Evolutionary conservation across 2,888 invertebrate genomes (phyloP).

Genomic region (Arge pagana): DNA sequence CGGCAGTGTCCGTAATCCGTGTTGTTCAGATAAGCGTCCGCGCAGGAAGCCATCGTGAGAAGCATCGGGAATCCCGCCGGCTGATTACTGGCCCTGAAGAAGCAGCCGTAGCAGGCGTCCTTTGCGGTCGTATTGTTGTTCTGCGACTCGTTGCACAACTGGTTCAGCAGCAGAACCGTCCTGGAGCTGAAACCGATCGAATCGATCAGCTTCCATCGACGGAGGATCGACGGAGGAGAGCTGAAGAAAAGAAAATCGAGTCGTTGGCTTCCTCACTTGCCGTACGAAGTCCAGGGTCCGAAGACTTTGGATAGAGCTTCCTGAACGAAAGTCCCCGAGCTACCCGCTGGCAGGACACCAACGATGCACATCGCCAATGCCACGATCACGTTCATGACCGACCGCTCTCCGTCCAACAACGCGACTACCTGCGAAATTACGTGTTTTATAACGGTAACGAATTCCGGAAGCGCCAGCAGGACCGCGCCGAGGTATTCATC

Average conservation of each 20-base stretch:
- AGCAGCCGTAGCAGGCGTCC: constrained; percentile 70
- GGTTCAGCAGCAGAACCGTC: constrained; percentile 63
- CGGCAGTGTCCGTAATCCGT: constrained; percentile 48
- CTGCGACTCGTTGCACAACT: constrained; percentile 70
- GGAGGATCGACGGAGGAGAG: background rate
- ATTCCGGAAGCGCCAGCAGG: too few relatives aligned
- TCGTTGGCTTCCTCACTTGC: constrained; percentile 5
- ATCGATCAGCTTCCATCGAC: background rate
- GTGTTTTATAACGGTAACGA: too few relatives aligned
- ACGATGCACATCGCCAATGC: constrained; percentile 24
- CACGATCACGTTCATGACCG: constrained; percentile 20
- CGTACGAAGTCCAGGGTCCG: constrained; percentile 24
- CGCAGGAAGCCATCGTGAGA: constrained; percentile 45
- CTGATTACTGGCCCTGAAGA: constrained; percentile 61
- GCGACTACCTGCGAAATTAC: too few relatives aligned
- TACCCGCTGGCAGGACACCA: constrained; percentile 21
- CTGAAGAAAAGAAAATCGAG: background rate
- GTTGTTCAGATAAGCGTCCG: constrained; percentile 42
- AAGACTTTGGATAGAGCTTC: constrained; percentile 38
- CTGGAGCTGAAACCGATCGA: constrained; percentile 46
- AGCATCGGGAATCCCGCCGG: constrained; percentile 43
- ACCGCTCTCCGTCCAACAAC: constrained; percentile 9
- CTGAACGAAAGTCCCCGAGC: constrained; percentile 32
- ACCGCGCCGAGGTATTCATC: too few relatives aligned
- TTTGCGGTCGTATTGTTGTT: constrained; percentile 63